Evolutionary conservation across 2,888 invertebrate genomes (phyloP), one percentile per base, ranked within the genome.

Genomic region (Neuroscelio doddi): DNA sequence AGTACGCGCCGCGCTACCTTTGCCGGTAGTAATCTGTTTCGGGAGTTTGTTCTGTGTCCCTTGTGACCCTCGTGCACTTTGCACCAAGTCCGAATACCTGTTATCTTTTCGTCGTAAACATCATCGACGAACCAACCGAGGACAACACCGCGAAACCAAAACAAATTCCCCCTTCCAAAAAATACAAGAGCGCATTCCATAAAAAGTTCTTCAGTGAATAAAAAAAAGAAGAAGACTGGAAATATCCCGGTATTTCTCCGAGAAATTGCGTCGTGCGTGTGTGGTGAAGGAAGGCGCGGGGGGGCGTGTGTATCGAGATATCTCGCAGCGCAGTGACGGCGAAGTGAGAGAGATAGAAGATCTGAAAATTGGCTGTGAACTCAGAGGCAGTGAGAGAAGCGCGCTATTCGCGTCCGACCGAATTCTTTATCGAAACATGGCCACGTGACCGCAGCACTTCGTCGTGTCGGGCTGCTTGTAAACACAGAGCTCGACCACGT

Each of bases 1-100:
- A 82, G 82, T 82, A 77, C 72, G 73, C 77, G 81, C 80, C 80
- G 81, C 78, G 81, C 81, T 72, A 77, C 74, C n/a, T 77, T 79
- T 71, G 81, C 79, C 80, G 81, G 80, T 71, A 75, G 69, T 75
- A 30, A 9, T 78, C 70, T 39, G 27, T 57, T 5, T 15, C 1
- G 61, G 41, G 56, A 63, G 15, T 9, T 14, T 36, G 50, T 52
- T 57, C 30, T 51, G 46, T 56, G 53, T 63, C 32, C 32, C 32
- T 38, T 30, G n/a, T n/a, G n/a, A n/a, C n/a, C n/a, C 30, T 45
- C 16, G 1, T 45, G 2, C 21, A 5, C 21, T 16, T 45, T 45
- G 29, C 1, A 4, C 41, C 7, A 27, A 44, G 27, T 44, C 12
- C 8, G 10, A 26, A 30, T 7, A n/a, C n/a, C n/a, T n/a, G n/a